Evolutionary conservation across 2,888 invertebrate species (phyloP), one percentile per base, ranked within the genome.

Genomic region (Agrochola lychnidis): DNA sequence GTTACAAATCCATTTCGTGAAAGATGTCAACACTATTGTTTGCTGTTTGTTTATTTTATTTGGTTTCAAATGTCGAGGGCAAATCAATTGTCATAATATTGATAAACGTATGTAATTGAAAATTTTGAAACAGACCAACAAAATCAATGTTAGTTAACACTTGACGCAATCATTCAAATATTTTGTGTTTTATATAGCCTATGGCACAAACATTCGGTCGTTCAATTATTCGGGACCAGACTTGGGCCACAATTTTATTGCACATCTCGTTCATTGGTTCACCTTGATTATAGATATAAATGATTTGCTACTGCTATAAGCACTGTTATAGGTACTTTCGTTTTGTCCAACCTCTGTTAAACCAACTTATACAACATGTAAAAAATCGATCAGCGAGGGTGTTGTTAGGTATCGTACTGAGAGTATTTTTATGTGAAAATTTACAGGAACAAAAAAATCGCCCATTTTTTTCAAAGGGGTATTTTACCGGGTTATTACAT

Each of bases 61-160:
- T 64, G 10, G n/a, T 16, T 81, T 22, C 14, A 61, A 61, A 53
- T 56, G 53, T 61, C 53, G 53, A 81, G 82, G 82, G 22, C 53
- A 81, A 75, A 48, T 42, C 64, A 59, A 79, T 81, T 81, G 59
- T 66, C 53, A 56, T 51, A 63, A 19, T 42, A 14, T 42, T 59
- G 63, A 40, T 53, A 63, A 70, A 40, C 12, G 48, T 51, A 12
- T 48, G 40, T 80, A 14, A 62, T 25, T 56, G 3, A 30, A 81
- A 3, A n/a, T 81, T 51, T 69, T 59, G 53, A 68, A 68, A 79
- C n/a, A 68, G 2, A 40, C 22, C 4, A 42, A 51, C n/a, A 19
- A 79, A 62, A 45, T 56, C 16, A n/a, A 19, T 16, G 22, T 45
- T 16, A 42, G 4, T 51, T 59, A 59, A 57, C 56, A 57, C 16